phyloP scores from a whole-genome alignment of 2,797 vertebrate species.

The Hypotaenidia okinawae region DNA sequence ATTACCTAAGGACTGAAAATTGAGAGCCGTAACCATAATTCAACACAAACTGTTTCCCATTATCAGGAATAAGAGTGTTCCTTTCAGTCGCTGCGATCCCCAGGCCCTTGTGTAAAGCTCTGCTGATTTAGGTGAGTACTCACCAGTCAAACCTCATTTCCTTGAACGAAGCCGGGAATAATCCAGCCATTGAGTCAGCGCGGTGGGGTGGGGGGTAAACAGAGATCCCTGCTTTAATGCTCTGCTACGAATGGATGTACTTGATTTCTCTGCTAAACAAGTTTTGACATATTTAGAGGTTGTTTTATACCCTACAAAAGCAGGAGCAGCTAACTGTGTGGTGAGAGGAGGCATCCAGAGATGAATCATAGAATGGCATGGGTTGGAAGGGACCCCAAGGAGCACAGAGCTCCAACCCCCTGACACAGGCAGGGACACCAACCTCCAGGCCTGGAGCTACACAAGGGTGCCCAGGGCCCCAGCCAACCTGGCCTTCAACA shows the following conservation, averaged over 20 bases:
- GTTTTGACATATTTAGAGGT: neutral
- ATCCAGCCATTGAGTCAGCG: neutral
- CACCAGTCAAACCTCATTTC: slow-evolving; percentile 7
- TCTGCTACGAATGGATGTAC: neutral
- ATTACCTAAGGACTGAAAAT: neutral
- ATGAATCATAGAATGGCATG: neutral
- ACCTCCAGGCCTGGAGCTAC: no score
- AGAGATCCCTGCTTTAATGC: neutral
- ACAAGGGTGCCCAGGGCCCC: no score
- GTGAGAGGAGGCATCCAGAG: neutral
- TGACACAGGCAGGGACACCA: no score
- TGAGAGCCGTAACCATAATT: neutral
- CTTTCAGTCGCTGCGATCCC: neutral
- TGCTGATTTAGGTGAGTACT: neutral
- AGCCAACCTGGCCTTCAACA: no score
- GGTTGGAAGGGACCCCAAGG: no score
- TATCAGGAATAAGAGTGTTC: neutral
- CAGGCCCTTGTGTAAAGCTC: neutral
- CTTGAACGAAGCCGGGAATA: neutral
- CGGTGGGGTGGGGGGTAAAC: neutral
- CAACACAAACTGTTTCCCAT: slow-evolving; percentile 1
- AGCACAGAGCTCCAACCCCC: no score
- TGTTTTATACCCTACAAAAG: neutral
- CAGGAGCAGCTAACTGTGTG: neutral
- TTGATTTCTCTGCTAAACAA: neutral